Evolutionary conservation across 1,140 invertebrate genomes (phyloP).

Genomic region (Drosophila sucinea): DNA sequence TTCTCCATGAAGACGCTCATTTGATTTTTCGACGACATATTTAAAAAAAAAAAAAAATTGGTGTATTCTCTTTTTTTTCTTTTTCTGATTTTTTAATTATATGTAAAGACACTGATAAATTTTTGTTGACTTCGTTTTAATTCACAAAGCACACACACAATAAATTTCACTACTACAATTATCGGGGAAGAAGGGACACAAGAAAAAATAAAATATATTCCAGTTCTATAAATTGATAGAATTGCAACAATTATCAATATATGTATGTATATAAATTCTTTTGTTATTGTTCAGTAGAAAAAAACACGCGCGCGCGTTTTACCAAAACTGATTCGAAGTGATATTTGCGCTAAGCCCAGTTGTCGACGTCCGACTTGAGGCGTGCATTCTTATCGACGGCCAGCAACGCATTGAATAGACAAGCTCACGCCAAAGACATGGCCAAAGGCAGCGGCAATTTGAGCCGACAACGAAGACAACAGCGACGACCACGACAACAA

Average conservation of each 20-base stretch:
- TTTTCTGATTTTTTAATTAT: not conserved
- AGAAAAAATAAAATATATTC: not conserved
- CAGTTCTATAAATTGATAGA: not conserved
- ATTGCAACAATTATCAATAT: not conserved
- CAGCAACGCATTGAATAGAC: conserved; percentile 69
- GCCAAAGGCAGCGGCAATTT: conserved; percentile 40
- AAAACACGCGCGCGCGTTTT: conserved; percentile 48
- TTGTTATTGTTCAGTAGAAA: not conserved
- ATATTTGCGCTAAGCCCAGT: conserved; percentile 7
- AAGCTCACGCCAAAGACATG: conserved; percentile 56
- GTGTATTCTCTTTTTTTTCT: not conserved
- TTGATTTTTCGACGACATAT: conserved; percentile 82
- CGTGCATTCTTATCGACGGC: conserved; percentile 77
- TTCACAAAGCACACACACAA: conserved; percentile 27
- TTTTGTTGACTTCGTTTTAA: not conserved
- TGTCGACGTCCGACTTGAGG: conserved; percentile 25
- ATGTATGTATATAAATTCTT: not conserved
- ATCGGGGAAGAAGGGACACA: not conserved
- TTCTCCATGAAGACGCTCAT: conserved; percentile 83
- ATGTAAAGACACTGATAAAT: not conserved
- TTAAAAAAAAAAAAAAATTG: not conserved
- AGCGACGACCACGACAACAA: conserved; percentile 3
- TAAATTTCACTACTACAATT: conserved; percentile 8
- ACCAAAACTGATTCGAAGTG: conserved; percentile 17
- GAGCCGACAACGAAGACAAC: conserved; percentile 24